phyloP scores from a whole-genome alignment of 2,113 vertebrate species.

The Paedocypris sp. region DNA sequence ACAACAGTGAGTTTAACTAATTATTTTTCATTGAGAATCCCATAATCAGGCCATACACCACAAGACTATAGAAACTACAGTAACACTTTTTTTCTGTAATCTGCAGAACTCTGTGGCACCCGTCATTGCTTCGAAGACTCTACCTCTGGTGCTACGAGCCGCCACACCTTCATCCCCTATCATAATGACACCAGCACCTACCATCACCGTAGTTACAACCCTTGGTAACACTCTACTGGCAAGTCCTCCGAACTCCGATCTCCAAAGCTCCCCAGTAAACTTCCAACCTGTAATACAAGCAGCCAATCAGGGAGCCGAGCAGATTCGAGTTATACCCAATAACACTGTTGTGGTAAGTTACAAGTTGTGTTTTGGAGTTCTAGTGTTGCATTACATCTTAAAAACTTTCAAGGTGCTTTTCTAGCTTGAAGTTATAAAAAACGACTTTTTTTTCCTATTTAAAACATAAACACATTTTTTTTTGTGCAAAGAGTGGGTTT shows the following conservation, averaged over 20 bases:
- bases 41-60: no score
- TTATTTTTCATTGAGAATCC: no score
- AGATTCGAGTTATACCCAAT: constrained; percentile 82
- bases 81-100: constrained; percentile 38
- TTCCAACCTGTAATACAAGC: constrained; percentile 76
- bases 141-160: constrained; percentile 89
- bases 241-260: constrained; percentile 67
- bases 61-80: neutral
- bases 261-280: constrained; percentile 74
- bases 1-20: no score
- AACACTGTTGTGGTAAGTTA: constrained; percentile 64
- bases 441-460: no score
- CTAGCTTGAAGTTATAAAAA: no score
- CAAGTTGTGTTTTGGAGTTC: neutral
- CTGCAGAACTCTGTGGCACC: constrained; percentile 75
- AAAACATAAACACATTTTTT: no score
- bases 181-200: constrained; percentile 78
- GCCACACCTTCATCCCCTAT: constrained; percentile 78
- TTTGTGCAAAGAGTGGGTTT: no score
- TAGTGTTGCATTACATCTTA: no score
- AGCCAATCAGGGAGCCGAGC: constrained; percentile 73
- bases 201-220: constrained; percentile 83
- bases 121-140: constrained; percentile 84
- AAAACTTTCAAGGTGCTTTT: no score
- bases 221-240: constrained; percentile 76